Evolutionary conservation across 2,113 vertebrate genomes (phyloP), one percentile per base, ranked within the genome.

Genomic region (Acinonyx jubatus): DNA sequence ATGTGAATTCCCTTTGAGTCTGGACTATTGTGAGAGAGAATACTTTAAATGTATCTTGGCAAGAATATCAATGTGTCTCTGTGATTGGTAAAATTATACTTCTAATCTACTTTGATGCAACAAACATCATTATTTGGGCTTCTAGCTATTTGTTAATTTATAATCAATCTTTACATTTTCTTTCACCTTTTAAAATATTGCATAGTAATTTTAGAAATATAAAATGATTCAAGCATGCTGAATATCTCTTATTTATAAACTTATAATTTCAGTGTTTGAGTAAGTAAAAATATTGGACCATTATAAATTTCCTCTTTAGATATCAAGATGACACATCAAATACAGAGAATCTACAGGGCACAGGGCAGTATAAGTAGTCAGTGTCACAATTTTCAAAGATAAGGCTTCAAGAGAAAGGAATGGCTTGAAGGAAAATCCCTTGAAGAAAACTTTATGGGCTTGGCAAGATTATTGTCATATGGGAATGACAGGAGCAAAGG

Each of bases 271-370:
- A 78, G 19, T 50, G 8, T 80, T 91, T 57, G 57, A 92, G 7
- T 41, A 89, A 87, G 65, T 50, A 92, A 89, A 96, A 96, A n/a
- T 89, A 85, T 73, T 25, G n/a, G 69, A 1, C 33, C 82, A 55
- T 10, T 0, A 16, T 12, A 27, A 61, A 10, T 76, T 91, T 93
- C 68, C 9, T 73, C 16, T 78, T 88, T 90, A 31, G 1, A 38
- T 25, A 80, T 55, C 63, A 93, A 63, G 12, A 23, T 87, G 94
- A 76, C 19, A 41, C 2, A 55, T 55, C 50, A 79, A 89, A 36
- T 57, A 41, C 61, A 73, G 31, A 18, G 15, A 68, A 63, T 5
- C 61, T 71, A 63, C 10, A 88, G 29, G 11, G 18, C 16, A 55
- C 10, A 88, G 19, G 14, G 18, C 13, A 65, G 23, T 45, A 3